Conservation (phyloP, 2,113 vertebrate species). For the Pipa parva region DNA sequence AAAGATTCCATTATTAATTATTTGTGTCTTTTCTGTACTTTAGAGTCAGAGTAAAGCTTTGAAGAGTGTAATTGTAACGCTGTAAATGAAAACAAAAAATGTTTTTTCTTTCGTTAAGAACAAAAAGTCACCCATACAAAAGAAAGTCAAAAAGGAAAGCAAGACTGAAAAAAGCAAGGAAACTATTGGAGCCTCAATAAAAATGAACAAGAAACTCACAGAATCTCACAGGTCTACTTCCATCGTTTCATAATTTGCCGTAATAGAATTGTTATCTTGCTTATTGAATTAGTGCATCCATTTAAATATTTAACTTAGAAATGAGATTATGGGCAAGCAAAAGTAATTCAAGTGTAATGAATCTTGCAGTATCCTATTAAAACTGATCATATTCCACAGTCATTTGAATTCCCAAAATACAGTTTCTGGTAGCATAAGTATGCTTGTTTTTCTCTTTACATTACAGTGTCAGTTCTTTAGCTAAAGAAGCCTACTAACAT, state of each 20-base stretch:
- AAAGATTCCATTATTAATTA: background rate
- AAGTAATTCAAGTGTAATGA: no score
- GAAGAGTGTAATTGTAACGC: background rate
- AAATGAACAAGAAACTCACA: constrained; percentile 1
- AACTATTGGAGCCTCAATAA: background rate
- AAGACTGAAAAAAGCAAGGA: constrained; percentile 6
- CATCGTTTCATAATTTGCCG: background rate
- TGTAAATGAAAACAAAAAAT: background rate
- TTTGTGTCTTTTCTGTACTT: background rate
- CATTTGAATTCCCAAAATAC: no score
- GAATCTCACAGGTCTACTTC: constrained; percentile 1
- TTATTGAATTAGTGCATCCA: background rate
- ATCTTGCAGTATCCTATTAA: background rate
- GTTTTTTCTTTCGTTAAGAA: constrained; percentile 17
- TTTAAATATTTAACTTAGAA: background rate
- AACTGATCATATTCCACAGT: background rate
- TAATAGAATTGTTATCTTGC: background rate
- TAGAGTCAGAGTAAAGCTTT: background rate
- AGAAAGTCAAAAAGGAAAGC: constrained; percentile 6
- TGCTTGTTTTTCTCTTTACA: background rate
- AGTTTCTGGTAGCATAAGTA: background rate
- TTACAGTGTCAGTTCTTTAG: background rate
- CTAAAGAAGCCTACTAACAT: no score
- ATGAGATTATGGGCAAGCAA: no score
- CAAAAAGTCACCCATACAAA: background rate